phyloP scores from a whole-genome alignment of 2,113 vertebrate species.

The Malurus elegans region DNA sequence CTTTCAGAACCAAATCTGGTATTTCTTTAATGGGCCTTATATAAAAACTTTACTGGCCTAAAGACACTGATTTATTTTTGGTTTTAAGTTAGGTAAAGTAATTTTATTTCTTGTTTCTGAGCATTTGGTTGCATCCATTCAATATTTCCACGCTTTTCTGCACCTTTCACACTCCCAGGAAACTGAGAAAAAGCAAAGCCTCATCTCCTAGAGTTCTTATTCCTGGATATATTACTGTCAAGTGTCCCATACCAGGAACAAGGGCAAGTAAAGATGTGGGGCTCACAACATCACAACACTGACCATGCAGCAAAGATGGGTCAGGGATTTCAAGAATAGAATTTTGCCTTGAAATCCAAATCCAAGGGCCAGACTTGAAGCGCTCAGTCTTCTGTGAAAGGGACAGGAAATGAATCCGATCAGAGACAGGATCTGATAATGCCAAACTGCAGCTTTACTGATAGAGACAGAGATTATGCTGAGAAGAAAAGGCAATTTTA shows the following conservation, averaged over 20 bases:
- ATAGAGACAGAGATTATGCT: not conserved
- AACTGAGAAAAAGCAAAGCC: not conserved
- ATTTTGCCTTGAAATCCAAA: not conserved
- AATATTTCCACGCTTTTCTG: not conserved
- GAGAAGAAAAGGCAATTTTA: not conserved
- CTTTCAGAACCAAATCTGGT: not conserved
- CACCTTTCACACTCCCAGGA: not conserved
- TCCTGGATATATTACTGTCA: not conserved
- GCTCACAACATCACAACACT: not conserved
- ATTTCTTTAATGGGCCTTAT: not conserved
- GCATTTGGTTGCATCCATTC: not conserved
- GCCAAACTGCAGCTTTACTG: not conserved
- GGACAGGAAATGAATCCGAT: not conserved
- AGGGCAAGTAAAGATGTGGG: not conserved
- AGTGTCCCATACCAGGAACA: not conserved
- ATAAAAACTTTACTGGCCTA: not conserved
- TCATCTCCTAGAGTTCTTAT: not conserved
- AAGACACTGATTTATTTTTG: not conserved
- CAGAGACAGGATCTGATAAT: not conserved
- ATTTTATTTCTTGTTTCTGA: not conserved
- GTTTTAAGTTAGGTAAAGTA: not conserved
- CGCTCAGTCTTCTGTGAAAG: rapidly evolving
- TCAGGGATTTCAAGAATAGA: not conserved
- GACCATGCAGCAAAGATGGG: not conserved
- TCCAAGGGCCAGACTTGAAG: not conserved